Base-by-base conservation (phyloP, 2,888 invertebrate genomes). In the Tetragnatha montana region DNA sequence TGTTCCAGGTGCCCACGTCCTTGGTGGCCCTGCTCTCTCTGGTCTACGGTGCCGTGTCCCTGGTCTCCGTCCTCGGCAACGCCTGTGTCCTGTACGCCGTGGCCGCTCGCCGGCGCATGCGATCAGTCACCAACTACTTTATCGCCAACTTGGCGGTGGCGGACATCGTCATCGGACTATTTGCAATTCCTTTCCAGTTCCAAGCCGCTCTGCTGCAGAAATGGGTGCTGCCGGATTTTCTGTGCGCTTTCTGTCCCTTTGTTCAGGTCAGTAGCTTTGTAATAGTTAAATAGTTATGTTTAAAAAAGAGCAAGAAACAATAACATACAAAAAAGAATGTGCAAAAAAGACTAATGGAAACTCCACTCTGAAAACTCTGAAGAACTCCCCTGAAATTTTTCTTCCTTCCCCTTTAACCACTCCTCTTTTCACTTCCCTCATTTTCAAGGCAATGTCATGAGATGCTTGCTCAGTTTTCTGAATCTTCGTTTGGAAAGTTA, bases 241-340 rank as follows among this genome's bases (percentile, higher is more conserved):
- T 98, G 96, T 98, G 98, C 93, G 95, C 96, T 0, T 96, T 97
- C 93, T 97, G 97, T 92, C 97, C 97, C 0, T 98, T 97, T 93
- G 96, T 97, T 14, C 97, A 97, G 10, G 35, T 35, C 35, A 35
- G 35, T 35, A 35, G 1, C 35, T 35, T 35, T 35, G 35, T 35
- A 35, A 35, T 2, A 35, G 35, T 35, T 35, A 4, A 2, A 35
- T 35, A 35, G 35, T 1, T 35, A 35, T 35, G 4, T 35, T 35
- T 35, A 2, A 35, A 35, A 35, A 35, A 2, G 4, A 2, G 1
- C 1, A 35, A 35, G 35, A 4, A 35, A 35, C 1, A 35, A 35
- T 35, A 35, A 35, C 35, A 35, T 35, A n/a, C 4, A 35, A 35
- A 35, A 35, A 35, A 35, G 1, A 2, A 35, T 35, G 35, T 35